Base-by-base conservation (phyloP, 2,888 invertebrate genomes). In the Amorpha juglandis region DNA sequence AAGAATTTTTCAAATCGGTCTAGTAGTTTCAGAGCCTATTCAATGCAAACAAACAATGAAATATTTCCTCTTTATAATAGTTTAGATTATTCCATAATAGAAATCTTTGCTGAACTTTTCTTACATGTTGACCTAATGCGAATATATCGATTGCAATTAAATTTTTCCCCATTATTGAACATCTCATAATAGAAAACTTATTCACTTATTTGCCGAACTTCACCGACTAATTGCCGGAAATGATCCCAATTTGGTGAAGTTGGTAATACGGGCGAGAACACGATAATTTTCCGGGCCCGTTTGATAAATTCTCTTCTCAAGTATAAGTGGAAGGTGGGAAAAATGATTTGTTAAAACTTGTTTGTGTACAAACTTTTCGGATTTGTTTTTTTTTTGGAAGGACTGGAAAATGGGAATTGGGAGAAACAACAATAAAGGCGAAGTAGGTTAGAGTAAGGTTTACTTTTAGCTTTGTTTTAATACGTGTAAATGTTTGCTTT, bases 191-290 rank as follows among this genome's bases (percentile, higher is more conserved):
- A 6, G 11, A 19, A 21, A 42, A 38, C 55, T 42, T 58, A 38
- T 58, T 12, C 11, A 38, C 16, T 58, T 58, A 38, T 38, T 38
- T 42, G 11, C 58, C 16, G 38, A 58, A 58, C 38, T 58, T 58
- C 19, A 42, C 19, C 38, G 38, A 11, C 38, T 58, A 58, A 58
- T 58, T 58, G 38, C 42, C 19, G 58, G 58, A 42, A 58, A 58
- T 58, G 19, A 58, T 58, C 42, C 58, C 42, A 19, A 58, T 42
- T 42, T 12, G 38, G 19, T 38, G 38, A 38, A 38, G 12, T 19
- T 11, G 11, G 58, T 58, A 58, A 12, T 58, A 58, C 42, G 42
- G 38, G 19, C 38, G 55, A 35, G 35, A 55, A 58, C 38, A 42
- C 19, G 38, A 42, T 58, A 19, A 58, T 58, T 58, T n/a, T 9